phyloP scores from a whole-genome alignment of 2,888 invertebrate genomes.

The Xanthorhoe spadicearia region DNA sequence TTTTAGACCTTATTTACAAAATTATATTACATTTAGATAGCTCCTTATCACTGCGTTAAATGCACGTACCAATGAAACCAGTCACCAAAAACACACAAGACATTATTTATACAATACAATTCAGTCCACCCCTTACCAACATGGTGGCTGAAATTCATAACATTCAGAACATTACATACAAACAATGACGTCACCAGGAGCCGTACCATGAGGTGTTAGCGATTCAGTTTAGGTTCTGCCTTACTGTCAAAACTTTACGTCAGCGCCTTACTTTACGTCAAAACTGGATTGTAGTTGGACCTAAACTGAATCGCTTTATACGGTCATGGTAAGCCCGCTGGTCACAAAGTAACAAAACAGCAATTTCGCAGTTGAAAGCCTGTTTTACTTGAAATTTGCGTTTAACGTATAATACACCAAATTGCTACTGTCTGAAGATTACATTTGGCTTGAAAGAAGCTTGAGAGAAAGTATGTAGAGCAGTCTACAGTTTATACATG shows the following conservation, averaged over 20 bases:
- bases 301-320: too few relatives aligned
- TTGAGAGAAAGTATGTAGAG: too few relatives aligned
- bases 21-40: neutral
- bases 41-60: neutral
- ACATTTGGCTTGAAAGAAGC: constrained; percentile 1
- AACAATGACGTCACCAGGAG: constrained; percentile 29
- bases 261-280: too few relatives aligned
- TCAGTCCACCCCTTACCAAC: constrained; percentile 7
- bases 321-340: too few relatives aligned
- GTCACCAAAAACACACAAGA: constrained; percentile 2
- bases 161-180: constrained; percentile 24
- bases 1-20: too few relatives aligned
- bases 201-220: too few relatives aligned
- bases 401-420: constrained; percentile 9
- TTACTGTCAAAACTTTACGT: too few relatives aligned
- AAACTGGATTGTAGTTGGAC: too few relatives aligned
- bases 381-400: neutral
- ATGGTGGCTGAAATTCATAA: constrained; percentile 25
- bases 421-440: neutral
- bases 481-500: too few relatives aligned
- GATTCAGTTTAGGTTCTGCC: too few relatives aligned
- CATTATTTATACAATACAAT: constrained; percentile 16
- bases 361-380: constrained; percentile 46
- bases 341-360: constrained; percentile 46
- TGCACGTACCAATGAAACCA: neutral